Conservation (phyloP, 2,113 vertebrate species). For the Anolis carolinensis region DNA sequence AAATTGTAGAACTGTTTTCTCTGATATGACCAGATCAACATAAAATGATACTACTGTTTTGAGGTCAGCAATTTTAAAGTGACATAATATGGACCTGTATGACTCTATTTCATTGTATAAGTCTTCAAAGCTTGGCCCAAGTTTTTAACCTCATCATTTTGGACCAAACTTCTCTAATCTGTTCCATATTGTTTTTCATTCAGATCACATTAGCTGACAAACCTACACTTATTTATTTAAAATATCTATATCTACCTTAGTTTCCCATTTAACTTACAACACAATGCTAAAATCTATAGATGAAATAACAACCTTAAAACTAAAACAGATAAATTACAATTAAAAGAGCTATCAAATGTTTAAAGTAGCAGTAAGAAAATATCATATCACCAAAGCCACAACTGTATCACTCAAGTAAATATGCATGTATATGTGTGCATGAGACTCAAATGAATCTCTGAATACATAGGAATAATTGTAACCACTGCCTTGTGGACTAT, state of each 20-base stretch:
- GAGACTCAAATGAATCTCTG: not conserved
- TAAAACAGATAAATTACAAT: not conserved
- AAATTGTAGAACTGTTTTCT: not conserved
- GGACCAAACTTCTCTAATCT: not conserved
- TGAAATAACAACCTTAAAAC: not conserved
- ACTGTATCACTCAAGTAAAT: not conserved
- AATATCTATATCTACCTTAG: not conserved
- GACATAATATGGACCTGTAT: not conserved
- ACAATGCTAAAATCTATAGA: not conserved
- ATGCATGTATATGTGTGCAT: not conserved
- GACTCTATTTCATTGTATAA: not conserved
- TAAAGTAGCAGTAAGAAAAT: not conserved
- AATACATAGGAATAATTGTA: not conserved
- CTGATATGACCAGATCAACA: not conserved
- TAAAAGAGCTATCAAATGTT: not conserved
- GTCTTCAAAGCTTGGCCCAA: not conserved
- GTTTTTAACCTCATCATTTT: not conserved
- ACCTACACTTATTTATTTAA: not conserved
- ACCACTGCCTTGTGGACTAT: too few species aligned
- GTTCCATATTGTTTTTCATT: not conserved
- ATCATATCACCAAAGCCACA: not conserved
- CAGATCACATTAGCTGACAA: not conserved
- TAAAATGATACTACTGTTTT: not conserved
- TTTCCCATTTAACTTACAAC: not conserved
- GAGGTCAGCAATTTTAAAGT: not conserved